Evolutionary conservation across 37 sponge, comb jelly and placozoan genomes (phyloP), one percentile per base, ranked within the genome.

Genomic region (Beroe forskalii): DNA sequence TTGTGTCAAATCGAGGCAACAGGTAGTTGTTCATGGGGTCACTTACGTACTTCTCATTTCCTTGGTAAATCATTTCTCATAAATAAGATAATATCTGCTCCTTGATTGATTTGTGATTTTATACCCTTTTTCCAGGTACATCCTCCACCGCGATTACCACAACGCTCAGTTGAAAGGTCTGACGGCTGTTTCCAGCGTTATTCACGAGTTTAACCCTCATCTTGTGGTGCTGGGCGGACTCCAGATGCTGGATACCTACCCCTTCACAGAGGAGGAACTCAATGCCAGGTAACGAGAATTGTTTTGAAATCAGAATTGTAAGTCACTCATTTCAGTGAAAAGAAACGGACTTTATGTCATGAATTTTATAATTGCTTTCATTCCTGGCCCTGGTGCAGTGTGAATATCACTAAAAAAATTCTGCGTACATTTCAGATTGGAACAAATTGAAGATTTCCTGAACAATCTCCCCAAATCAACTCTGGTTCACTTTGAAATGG

Each of bases 401-500:
- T n/a, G n/a, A n/a, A n/a, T n/a, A n/a, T n/a, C n/a, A n/a, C n/a
- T n/a, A n/a, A n/a, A n/a, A n/a, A n/a, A n/a, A n/a, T n/a, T n/a
- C n/a, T n/a, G n/a, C n/a, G n/a, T n/a, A n/a, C n/a, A n/a, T 1
- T 37, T 83, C n/a, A 91, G 91, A 28, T 37, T 95, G 6, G 60
- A 86, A 32, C 27, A 92, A 37, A 28, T 95, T 0, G 40, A 61
- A 0, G 62, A 92, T 0, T 40, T 92, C 22, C 61, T 95, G 38
- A 32, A 24, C 8, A 76, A 80, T 0, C 92, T 91, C 0, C 94
- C 94, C 19, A 25, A 19, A 20, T 24, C 64, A 20, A 93, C 93
- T 31, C 90, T 76, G 36, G 89, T 93, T 33, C 95, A 95, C 76
- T 95, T 95, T 92, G 95, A 95, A 83, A 93, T 95, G 95, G 95